Evolutionary conservation across 2,797 vertebrate genomes (phyloP), one percentile per base, ranked within the genome.

Genomic region (Prunella strophiata): DNA sequence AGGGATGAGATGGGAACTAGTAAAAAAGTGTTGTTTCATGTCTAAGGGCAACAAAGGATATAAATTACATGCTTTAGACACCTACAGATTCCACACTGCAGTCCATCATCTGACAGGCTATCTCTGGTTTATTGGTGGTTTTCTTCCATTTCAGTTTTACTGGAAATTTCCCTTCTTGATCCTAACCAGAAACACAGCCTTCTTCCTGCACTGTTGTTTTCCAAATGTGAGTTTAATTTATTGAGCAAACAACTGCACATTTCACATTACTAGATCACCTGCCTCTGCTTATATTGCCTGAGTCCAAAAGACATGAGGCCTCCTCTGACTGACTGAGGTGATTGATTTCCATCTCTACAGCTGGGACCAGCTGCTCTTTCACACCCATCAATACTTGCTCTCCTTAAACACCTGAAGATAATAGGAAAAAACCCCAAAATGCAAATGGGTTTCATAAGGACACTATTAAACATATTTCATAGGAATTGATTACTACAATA

Each of bases 401-500:
- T 72, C 1, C 58, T 74, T 63, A 89, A 78, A 57, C 11, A 54
- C 8, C 19, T 29, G 38, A 84, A 89, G 21, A 71, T 63, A 51
- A 9, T 2, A 80, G 47, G 9, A 10, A 59, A 77, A 70, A 65
- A 21, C 0, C 0, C 16, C 7, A 57, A 74, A 91, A 66, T 0
- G 3, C 36, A 29, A 62, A 43, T 3, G 6, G 4, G 9, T 63
- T 91, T 76, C 4, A 1, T 62, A 79, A 88, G 9, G 74, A 45
- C 1, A 3, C 12, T 68, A 36, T 22, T 65, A 68, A 61, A 81
- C 91, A 57, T 61, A 82, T 54, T 71, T 47, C 32, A 72, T 30
- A 50, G 25, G 4, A 82, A 58, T 43, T 38, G 29, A 84, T 92
- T 65, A 43, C 20, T 59, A 61, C 25, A 91, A 25, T 66, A 85